These are phyloP conservation scores for Caranx ignobilis DNA, from an alignment of 2,113 vertebrate species.

Conservation along the genomic window DNA sequence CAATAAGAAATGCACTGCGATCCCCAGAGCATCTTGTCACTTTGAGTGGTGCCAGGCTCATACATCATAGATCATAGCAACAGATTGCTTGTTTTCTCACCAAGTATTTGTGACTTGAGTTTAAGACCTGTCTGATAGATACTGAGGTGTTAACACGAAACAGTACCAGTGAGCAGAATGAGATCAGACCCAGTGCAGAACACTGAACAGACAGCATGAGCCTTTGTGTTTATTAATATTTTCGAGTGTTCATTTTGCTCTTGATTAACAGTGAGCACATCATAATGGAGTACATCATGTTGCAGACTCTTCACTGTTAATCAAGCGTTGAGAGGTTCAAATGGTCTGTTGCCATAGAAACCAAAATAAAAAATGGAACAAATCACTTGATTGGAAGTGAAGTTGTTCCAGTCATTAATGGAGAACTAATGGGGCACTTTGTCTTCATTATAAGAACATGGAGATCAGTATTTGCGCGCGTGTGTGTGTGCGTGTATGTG, in stretches of 20 bases:
- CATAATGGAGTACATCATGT: conserved; percentile 44
- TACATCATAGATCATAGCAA: background rate
- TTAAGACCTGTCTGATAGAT: background rate
- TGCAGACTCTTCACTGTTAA: conserved; percentile 47
- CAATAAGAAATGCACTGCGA: background rate
- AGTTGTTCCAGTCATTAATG: conserved; percentile 55
- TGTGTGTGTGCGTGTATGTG: conserved; percentile 1
- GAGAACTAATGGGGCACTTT: conserved; percentile 52
- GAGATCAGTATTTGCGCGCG: conserved; percentile 15
- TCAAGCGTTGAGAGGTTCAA: conserved; percentile 52
- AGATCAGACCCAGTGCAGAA: background rate
- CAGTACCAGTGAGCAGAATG: background rate
- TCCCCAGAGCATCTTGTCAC: background rate
- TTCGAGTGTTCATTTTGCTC: conserved; percentile 19
- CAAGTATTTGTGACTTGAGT: background rate
- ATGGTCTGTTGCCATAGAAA: conserved; percentile 66
- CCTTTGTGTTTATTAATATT: conserved; percentile 25
- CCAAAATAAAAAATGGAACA: conserved; percentile 40
- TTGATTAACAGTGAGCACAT: conserved; percentile 38
- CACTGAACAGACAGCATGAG: background rate
- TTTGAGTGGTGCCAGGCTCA: background rate
- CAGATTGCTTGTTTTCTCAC: background rate
- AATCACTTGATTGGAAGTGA: conserved; percentile 59
- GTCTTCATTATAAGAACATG: conserved; percentile 43
- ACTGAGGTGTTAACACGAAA: background rate